Evolutionary conservation across 1,140 invertebrate genomes (phyloP).

Genomic region (Bombus cullumanus): DNA sequence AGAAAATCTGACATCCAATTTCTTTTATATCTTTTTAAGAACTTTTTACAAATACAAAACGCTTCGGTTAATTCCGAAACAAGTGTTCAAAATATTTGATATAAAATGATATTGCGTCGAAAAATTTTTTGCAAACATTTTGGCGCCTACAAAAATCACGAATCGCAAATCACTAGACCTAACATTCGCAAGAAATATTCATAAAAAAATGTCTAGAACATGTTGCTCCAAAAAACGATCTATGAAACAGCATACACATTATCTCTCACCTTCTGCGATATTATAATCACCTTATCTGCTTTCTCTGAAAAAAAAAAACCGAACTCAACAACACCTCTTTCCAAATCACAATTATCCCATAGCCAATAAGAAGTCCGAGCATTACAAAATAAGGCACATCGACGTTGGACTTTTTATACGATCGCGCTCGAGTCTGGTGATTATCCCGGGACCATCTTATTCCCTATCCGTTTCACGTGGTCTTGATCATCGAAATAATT

Average conservation of each 20-base stretch:
- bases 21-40: too few species aligned
- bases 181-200: neutral
- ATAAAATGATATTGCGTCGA: neutral
- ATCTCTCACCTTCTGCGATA: neutral
- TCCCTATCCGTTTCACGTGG: conserved; percentile 72
- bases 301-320: neutral
- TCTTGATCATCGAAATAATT: conserved; percentile 75
- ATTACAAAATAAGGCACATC: neutral
- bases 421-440: conserved; percentile 47
- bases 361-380: neutral
- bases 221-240: neutral
- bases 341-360: neutral
- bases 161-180: too few species aligned
- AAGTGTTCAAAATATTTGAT: too few species aligned
- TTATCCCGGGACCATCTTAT: conserved; percentile 57
- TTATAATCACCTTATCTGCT: neutral
- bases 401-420: conserved; percentile 2
- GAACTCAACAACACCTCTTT: too few species aligned
- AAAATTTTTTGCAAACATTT: neutral
- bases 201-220: neutral
- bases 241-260: neutral
- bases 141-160: neutral
- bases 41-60: too few species aligned
- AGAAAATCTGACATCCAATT: too few species aligned
- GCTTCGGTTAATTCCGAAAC: too few species aligned